A percentile compares a stretch with the other conserved stretches of the same genome.
Conservation (phyloP, 1,140 invertebrate genomes). For the Bombus picipes region DNA sequence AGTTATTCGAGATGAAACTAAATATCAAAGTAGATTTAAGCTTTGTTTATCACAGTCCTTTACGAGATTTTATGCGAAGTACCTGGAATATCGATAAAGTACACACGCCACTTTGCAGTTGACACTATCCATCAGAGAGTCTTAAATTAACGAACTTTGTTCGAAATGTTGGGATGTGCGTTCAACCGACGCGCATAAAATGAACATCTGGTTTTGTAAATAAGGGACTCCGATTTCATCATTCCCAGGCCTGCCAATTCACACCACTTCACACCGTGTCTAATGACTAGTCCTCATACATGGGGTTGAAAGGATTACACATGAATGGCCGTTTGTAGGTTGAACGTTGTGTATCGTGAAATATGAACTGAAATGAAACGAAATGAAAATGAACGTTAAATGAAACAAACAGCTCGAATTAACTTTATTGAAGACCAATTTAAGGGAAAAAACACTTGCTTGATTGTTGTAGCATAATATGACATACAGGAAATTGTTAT, state of each 20-base stretch:
- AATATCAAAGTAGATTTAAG: background rate
- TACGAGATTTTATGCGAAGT: no score
- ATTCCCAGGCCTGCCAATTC: background rate
- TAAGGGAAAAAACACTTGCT: background rate
- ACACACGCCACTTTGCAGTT: background rate
- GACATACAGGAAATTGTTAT: no score
- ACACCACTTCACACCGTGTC: no score
- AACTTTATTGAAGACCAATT: background rate
- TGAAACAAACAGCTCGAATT: background rate
- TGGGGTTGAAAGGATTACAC: background rate
- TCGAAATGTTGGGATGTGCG: background rate
- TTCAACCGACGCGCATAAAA: background rate
- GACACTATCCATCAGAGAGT: no score
- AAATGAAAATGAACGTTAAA: background rate
- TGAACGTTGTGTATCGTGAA: background rate
- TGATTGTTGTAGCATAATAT: background rate
- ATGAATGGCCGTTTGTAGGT: background rate
- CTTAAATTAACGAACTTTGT: background rate
- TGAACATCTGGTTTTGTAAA: constrained; percentile 1
- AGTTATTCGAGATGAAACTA: background rate
- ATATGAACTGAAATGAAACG: background rate
- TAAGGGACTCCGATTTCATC: constrained; percentile 1
- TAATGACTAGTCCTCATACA: background rate
- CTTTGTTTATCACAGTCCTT: background rate
- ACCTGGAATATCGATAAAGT: background rate